Base-by-base conservation (phyloP, 2,888 invertebrate genomes). In the Sarcophaga rosellei region DNA sequence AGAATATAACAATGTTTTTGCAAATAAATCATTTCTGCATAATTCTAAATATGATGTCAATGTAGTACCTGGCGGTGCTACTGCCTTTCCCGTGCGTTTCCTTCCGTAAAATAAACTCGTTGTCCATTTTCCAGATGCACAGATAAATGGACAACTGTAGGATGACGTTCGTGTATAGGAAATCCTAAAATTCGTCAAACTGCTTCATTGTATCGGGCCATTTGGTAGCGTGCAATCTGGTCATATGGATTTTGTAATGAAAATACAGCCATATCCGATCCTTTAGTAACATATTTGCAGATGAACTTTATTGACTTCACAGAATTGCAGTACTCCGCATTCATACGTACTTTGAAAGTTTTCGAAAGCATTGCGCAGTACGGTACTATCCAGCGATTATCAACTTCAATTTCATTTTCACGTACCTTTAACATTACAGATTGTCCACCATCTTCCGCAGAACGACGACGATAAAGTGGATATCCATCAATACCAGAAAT, bases 181-280 rank as follows among this genome's bases (percentile, higher is more conserved):
- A 11, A 47, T 47, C 35, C 20, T 80, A 73, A 45, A 80, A 45
- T 25, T 80, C 59, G 61, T 61, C 68, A 68, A 53, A 77, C 20
- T 72, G 76, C 79, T 53, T 74, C 74, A 79, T 75, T 83, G 85
- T 91, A 90, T 59, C 91, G 65, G 21, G 83, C 87, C 45, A 83
- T 84, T 74, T 88, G 85, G 61, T 78, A 84, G 10, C 63, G 76
- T 45, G 70, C 65, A 53, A 88, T 53, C 81, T 86, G 82, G 21
- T 82, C 69, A 15, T 69, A 57, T 53, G 47, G 20, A 53, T 69
- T 69, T 53, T 15, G 47, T 53, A 53, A 11, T 57, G 23, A 75
- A 61, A 8, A 79, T 44, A 75, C 57, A 17, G 83, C 78, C 65
- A 78, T 74, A 20, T 78, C 74, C 2, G 62, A 57, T 2, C 83